Evolutionary conservation across 2,888 invertebrate species (phyloP).

Genomic region (Catocala sponsa): DNA sequence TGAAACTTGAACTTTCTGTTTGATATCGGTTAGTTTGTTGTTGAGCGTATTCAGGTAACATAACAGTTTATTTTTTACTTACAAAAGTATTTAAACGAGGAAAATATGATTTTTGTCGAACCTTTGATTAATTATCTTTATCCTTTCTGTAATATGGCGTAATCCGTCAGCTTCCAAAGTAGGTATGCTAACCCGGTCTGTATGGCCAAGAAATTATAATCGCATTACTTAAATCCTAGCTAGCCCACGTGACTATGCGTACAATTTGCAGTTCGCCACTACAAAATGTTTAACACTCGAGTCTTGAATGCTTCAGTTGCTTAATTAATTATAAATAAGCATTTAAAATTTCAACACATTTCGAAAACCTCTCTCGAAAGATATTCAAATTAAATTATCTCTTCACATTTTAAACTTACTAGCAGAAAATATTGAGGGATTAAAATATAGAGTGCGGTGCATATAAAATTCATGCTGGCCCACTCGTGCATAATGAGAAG

Average conservation of each 20-base stretch:
- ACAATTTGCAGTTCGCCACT: too few species aligned
- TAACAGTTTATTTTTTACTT: conserved; percentile 2
- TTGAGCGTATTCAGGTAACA: conserved; percentile 1
- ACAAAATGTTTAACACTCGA: too few species aligned
- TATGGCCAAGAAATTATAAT: too few species aligned
- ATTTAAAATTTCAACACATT: conserved; percentile 3
- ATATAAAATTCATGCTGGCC: conserved; percentile 45
- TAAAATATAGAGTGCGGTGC: conserved; percentile 43
- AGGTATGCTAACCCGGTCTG: too few species aligned
- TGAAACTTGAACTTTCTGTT: conserved; percentile 43
- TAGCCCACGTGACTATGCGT: too few species aligned
- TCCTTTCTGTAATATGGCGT: too few species aligned
- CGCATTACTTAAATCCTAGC: too few species aligned
- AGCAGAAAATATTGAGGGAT: conserved; percentile 32
- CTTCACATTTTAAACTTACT: conserved; percentile 6
- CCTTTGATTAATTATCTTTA: too few species aligned
- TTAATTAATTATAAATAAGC: background rate
- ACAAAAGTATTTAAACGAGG: background rate
- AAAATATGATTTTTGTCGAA: too few species aligned
- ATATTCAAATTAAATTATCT: conserved; percentile 9
- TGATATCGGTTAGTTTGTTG: conserved; percentile 29
- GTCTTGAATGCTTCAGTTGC: too few species aligned
- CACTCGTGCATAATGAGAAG: conserved; percentile 64
- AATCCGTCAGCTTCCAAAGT: too few species aligned
- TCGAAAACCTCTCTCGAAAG: background rate